Percentiles rank a stretch among this genome's conserved stretches.
phyloP scores from a whole-genome alignment of 2,888 invertebrate species.

The Himalopsyche japonica region DNA sequence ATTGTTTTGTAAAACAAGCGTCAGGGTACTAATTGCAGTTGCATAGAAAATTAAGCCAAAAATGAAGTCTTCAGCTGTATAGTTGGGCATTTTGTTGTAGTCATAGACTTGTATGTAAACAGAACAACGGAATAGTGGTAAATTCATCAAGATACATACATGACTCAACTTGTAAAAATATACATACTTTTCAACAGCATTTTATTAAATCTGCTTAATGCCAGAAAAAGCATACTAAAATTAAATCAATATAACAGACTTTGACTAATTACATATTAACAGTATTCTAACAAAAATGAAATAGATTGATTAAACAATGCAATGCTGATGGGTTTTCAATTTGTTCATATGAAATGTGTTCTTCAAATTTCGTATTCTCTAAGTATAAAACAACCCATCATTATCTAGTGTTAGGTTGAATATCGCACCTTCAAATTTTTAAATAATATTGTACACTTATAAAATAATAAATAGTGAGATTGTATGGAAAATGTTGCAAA shows the following conservation, averaged over 20 bases:
- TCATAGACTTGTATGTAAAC: too few species aligned
- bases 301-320: background rate
- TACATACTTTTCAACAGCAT: background rate
- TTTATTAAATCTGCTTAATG: background rate
- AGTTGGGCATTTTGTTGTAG: too few species aligned
- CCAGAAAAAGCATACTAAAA: slow-evolving; percentile 1
- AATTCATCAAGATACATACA: background rate
- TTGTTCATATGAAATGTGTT: background rate
- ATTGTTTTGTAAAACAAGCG: too few species aligned
- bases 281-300: background rate
- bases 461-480: slow-evolving; percentile 1
- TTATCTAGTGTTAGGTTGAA: background rate
- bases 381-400: background rate
- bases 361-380: background rate
- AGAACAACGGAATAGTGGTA: background rate
- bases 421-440: background rate
- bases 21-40: too few species aligned
- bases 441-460: background rate
- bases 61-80: too few species aligned
- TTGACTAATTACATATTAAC: slow-evolving; percentile 1
- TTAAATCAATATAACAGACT: background rate
- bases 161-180: background rate
- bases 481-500: background rate
- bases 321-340: background rate
- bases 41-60: too few species aligned